A percentile compares a stretch with the other conserved stretches of the same genome.
Conservation (phyloP, 2,797 vertebrate species). For the Onychomys arenicola region DNA sequence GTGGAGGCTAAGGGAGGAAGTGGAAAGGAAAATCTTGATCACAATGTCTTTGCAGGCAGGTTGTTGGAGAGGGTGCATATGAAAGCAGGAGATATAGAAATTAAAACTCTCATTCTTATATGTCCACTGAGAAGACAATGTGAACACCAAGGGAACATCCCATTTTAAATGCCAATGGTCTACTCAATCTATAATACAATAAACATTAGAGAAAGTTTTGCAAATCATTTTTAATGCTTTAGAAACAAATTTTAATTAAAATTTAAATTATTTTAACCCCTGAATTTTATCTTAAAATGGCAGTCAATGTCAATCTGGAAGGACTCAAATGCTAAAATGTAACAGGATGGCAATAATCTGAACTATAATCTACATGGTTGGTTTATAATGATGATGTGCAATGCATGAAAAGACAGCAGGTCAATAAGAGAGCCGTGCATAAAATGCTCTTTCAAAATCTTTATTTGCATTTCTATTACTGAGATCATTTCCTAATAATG, state of each 20-base stretch:
- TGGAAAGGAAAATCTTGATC: conserved; percentile 1
- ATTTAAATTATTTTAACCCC: conserved; percentile 79
- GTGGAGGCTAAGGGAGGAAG: background rate
- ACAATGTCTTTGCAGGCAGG: background rate
- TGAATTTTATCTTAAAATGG: conserved; percentile 74
- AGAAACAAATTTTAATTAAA: conserved; percentile 79
- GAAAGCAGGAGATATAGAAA: background rate
- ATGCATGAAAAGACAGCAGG: conserved; percentile 73
- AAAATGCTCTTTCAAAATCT: conserved; percentile 74
- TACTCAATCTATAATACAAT: background rate
- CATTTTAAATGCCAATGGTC: background rate
- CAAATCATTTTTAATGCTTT: conserved; percentile 70
- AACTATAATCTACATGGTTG: conserved; percentile 50
- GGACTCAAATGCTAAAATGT: conserved; percentile 66
- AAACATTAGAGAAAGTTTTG: conserved; percentile 66
- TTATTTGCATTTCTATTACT: conserved; percentile 80
- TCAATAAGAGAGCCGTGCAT: conserved; percentile 68
- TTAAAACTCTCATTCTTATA: background rate
- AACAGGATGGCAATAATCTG: conserved; percentile 58
- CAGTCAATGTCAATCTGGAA: conserved; percentile 72
- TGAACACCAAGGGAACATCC: background rate
- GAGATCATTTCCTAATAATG: conserved; percentile 80
- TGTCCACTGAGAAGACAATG: background rate
- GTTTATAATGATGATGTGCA: conserved; percentile 68
- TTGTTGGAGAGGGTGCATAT: background rate